Evolutionary conservation across 2,888 invertebrate genomes (phyloP), one percentile per base, ranked within the genome.

Genomic region (Eupithecia subumbrata): DNA sequence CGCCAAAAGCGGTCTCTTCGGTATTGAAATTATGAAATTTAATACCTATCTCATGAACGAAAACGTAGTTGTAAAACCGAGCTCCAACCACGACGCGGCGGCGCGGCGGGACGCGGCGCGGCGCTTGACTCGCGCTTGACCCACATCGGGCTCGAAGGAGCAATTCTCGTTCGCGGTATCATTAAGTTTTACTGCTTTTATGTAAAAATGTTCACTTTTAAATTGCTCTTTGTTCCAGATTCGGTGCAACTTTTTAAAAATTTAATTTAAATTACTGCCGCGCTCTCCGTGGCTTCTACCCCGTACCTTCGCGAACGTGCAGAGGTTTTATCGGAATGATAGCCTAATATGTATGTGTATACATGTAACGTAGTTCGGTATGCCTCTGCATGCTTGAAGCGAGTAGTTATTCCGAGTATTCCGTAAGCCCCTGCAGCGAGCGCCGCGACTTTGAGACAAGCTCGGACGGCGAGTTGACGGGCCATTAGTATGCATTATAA

Each of bases 191-290:
- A 71, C 74, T 71, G 71, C 52, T 71, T 70, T 76, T 60, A 48
- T 74, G 64, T 72, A 75, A 78, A 75, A 79, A 74, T 16, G 78
- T 70, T 73, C 63, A 73, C 63, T 74, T 69, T 74, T 75, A 73
- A 75, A 73, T 52, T 71, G 70, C 72, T 75, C 76, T 74, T 77
- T 78, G 73, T 79, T 79, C 71, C 30, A 60, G 67, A 73, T 71
- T 67, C 52, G 66, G 63, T 16, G 73, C 5, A 56, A 73, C 45
- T 70, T 73, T 77, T 48, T 56, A 2, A 43, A 72, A 69, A 64
- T 72, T 72, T 45, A 73, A 69, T 64, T 73, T 25, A 22, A 72
- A 72, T 56, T 37, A 70, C 37, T 8, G 30, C 22, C 37, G 56
- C 22, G 25, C 60, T 12, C 14, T 60, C 25, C 14, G 11, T 14